phyloP scores from a whole-genome alignment of 2,888 invertebrate species.

The Apamea sordens region DNA sequence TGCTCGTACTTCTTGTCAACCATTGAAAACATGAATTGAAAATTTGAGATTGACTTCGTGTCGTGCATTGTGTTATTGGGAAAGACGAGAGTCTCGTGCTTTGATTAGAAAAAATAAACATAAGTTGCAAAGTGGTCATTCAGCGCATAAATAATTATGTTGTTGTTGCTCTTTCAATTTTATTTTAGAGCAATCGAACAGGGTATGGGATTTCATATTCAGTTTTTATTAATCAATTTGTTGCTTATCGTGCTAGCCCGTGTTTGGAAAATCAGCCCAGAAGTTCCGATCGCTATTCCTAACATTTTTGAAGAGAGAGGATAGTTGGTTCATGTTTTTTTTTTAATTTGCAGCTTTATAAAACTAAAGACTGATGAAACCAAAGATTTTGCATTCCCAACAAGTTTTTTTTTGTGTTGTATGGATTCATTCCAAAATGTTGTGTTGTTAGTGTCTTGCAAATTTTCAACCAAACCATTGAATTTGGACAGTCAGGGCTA shows the following conservation, averaged over 20 bases:
- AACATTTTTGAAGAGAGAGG: not conserved
- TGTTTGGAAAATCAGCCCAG: constrained; percentile 10
- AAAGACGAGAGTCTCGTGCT: not conserved
- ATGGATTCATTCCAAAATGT: constrained; percentile 4
- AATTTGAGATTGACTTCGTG: not conserved
- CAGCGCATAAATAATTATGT: constrained; percentile 1
- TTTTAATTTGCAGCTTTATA: not conserved
- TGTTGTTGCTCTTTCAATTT: constrained; percentile 26
- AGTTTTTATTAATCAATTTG: constrained; percentile 17
- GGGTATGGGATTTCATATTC: constrained; percentile 19
- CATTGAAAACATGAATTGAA: not conserved
- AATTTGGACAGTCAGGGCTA: too few relatives aligned
- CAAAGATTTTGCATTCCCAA: not conserved
- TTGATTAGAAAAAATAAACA: not conserved
- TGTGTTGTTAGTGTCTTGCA: not conserved
- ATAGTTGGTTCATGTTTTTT: too few relatives aligned
- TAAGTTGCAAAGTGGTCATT: not conserved
- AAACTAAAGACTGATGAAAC: constrained; percentile 4
- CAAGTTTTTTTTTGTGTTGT: not conserved
- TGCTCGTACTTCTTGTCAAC: not conserved
- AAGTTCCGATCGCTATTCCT: not conserved
- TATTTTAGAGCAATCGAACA: constrained; percentile 28
- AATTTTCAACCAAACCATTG: accelerated
- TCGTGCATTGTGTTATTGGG: not conserved
- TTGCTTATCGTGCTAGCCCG: constrained; percentile 3